Evolutionary conservation across 2,888 invertebrate genomes (phyloP).

Genomic region (Phalangium opilio): DNA sequence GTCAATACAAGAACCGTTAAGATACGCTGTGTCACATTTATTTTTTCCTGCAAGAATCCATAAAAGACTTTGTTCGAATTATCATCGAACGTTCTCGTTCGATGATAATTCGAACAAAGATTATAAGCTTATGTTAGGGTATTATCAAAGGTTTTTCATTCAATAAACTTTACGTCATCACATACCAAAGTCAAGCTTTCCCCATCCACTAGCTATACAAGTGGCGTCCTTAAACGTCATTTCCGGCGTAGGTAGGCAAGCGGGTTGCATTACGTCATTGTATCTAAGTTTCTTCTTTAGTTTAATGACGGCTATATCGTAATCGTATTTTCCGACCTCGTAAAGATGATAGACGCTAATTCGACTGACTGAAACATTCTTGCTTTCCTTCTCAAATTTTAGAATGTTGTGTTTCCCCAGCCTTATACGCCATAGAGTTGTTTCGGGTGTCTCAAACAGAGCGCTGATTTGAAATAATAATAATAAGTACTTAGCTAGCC

Average conservation of each 20-base stretch:
- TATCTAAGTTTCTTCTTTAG: constrained; percentile 13
- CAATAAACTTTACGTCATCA: constrained; percentile 2
- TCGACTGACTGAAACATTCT: too few relatives aligned
- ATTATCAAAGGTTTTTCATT: too few relatives aligned
- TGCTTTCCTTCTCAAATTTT: too few relatives aligned
- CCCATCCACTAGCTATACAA: constrained; percentile 24
- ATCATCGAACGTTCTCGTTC: too few relatives aligned
- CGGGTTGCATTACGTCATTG: constrained; percentile 2
- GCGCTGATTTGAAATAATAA: neutral
- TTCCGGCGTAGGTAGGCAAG: constrained; percentile 16
- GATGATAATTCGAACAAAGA: too few relatives aligned
- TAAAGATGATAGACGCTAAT: constrained; percentile 28
- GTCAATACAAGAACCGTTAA: too few relatives aligned
- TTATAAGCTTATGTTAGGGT: too few relatives aligned
- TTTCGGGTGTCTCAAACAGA: constrained; percentile 14
- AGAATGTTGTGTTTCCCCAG: constrained; percentile 19
- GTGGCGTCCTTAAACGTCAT: constrained; percentile 11
- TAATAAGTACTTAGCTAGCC: neutral
- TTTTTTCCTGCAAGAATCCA: too few relatives aligned
- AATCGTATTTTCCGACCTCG: constrained; percentile 8
- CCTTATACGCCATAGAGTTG: neutral
- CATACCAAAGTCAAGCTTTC: constrained; percentile 10
- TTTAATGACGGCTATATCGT: constrained; percentile 23
- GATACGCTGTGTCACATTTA: too few relatives aligned
- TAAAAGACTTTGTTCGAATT: too few relatives aligned